Evolutionary conservation across 2,888 invertebrate genomes (phyloP).

Genomic region (Timandra comae): DNA sequence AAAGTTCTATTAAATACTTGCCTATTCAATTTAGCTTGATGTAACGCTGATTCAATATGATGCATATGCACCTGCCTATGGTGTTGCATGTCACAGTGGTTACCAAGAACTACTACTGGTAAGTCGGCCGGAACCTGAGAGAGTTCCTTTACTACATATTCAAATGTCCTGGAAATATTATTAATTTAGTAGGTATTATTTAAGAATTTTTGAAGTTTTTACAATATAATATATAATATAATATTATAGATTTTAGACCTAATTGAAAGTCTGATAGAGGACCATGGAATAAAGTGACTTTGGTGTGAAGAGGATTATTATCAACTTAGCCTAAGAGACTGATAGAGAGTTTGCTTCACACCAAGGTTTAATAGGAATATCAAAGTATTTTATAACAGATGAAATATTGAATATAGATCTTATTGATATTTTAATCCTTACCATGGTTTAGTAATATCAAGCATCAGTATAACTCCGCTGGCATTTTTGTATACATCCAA

Average conservation of each 20-base stretch:
- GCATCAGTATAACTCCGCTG: slow-evolving; percentile 93
- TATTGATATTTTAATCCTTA: slow-evolving; percentile 37
- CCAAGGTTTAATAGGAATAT: too few relatives aligned
- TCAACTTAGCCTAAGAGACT: too few relatives aligned
- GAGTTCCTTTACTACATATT: slow-evolving; percentile 93
- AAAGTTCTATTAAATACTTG: slow-evolving; percentile 20
- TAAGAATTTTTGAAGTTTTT: too few relatives aligned
- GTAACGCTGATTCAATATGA: slow-evolving; percentile 65
- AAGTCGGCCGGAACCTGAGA: slow-evolving; percentile 86
- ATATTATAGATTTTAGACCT: too few relatives aligned
- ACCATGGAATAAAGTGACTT: too few relatives aligned
- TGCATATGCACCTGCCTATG: slow-evolving; percentile 86
- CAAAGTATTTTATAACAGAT: too few relatives aligned
- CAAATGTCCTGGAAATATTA: slow-evolving; percentile 90
- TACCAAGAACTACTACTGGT: slow-evolving; percentile 92
- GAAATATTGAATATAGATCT: neutral
- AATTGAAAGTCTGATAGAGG: too few relatives aligned
- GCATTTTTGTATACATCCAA: slow-evolving; percentile 97
- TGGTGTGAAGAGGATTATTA: too few relatives aligned
- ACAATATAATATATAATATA: too few relatives aligned
- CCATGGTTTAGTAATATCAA: slow-evolving; percentile 97
- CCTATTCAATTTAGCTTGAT: slow-evolving; percentile 60
- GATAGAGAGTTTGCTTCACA: too few relatives aligned
- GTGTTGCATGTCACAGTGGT: slow-evolving; percentile 98
- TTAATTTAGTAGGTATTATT: too few relatives aligned